Conservation (phyloP, 2,888 invertebrate species). For the Leucophenga montana region DNA sequence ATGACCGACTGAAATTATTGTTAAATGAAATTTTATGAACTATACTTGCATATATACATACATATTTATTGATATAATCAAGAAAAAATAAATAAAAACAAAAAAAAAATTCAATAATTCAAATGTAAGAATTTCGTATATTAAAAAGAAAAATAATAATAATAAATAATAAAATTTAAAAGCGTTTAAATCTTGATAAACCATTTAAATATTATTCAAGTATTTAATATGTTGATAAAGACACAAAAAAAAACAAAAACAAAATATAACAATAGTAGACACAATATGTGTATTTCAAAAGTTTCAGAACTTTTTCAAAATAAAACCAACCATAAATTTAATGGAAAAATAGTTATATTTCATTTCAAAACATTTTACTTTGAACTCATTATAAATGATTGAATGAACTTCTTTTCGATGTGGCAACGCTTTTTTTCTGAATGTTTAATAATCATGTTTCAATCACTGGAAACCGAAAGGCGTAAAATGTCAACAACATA, state of each 20-base stretch:
- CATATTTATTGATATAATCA: constrained; percentile 33
- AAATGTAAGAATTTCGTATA: constrained; percentile 27
- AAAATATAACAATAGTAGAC: neutral
- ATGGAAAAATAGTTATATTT: no score
- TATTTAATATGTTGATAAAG: constrained; percentile 11
- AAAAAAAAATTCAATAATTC: constrained; percentile 15
- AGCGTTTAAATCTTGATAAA: constrained; percentile 19
- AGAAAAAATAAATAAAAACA: constrained; percentile 35
- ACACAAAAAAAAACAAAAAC: neutral
- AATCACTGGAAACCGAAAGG: no score
- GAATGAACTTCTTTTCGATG: no score
- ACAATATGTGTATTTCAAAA: neutral
- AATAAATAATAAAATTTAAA: neutral
- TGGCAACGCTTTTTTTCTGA: no score
- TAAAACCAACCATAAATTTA: no score
- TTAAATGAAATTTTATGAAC: constrained; percentile 67
- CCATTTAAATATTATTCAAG: constrained; percentile 15
- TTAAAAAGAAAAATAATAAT: constrained; percentile 26
- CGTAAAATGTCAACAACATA: no score
- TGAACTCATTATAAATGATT: no score
- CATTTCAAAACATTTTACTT: no score
- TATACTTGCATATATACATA: constrained; percentile 58
- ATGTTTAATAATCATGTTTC: no score
- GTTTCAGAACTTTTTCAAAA: neutral
- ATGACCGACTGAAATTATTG: constrained; percentile 71